Base-by-base conservation (phyloP, 2,113 vertebrate species). In the Petrocephalus zakoni region DNA sequence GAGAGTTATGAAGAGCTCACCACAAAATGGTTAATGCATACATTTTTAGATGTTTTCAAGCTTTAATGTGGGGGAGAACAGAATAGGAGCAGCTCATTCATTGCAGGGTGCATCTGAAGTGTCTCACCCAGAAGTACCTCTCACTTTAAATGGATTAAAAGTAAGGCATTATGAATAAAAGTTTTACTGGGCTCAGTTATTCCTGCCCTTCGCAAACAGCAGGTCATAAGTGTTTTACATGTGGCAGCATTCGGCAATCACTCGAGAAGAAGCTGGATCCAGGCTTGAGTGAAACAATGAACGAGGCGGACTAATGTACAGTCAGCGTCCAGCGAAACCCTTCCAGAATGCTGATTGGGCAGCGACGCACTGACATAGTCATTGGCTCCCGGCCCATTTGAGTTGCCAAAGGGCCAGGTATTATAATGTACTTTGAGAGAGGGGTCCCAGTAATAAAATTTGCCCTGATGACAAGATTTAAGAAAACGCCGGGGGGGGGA, bases 11-110 rank as follows among this genome's bases (percentile, higher is more conserved):
- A 56, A 53, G 7, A 17, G 7, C 85, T 19, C 17, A 86, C 52
- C 52, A 56, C 85, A 86, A 22, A 53, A 37, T 55, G 84, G 82
- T 84, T 52, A 51, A 84, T 85, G 49, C 82, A 29, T 29, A 25
- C 49, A 52, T 85, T 51, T n/a, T 85, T 85, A 85, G 47, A 51
- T 55, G 85, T 86, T 86, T 86, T 56, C 34, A 34, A 34, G 85
- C 85, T 56, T 86, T 86, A 10, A 56, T 86, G 85, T 86, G 52
- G 85, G 49, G 47, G 82, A 29, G 11, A 52, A 51, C 46, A 52
- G 81, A 84, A 75, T 19, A 19, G 72, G 15, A 15, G 13, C 29
- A 86, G 51, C 19, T 21, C 47, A 52, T 19, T 61, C n/a, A 8
- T 13, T 9, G 34, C 58, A 64, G 47, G 29, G 55, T 61, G 84